Conservation (phyloP, 2,113 vertebrate species). For the Poecilia latipinna region DNA sequence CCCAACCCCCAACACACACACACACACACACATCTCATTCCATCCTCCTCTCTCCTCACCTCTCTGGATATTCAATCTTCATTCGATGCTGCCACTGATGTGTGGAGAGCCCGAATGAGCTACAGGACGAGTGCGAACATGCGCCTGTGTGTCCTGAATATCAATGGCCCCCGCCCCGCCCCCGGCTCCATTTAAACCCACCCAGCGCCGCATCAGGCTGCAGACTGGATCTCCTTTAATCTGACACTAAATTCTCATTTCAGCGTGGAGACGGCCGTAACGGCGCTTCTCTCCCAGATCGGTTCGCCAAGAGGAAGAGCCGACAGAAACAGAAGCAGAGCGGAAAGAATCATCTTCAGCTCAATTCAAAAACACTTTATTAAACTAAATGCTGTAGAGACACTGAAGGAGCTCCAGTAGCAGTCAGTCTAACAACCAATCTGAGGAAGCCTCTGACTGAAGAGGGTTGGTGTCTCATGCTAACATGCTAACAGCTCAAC, state of each 20-base stretch:
- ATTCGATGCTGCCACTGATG: conserved; percentile 63
- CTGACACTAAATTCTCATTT: conserved; percentile 13
- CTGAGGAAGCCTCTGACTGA: too few species aligned
- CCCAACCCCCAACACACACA: background rate
- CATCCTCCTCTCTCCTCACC: conserved; percentile 18
- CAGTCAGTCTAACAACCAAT: too few species aligned
- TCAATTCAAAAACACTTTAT: too few species aligned
- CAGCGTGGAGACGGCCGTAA: background rate
- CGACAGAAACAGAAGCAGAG: too few species aligned
- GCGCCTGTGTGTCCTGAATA: conserved; percentile 52
- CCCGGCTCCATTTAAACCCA: conserved; percentile 44
- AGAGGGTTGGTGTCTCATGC: too few species aligned
- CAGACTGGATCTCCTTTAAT: conserved; percentile 13
- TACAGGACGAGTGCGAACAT: conserved; percentile 24
- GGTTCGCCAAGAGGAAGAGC: background rate
- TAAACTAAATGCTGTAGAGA: too few species aligned
- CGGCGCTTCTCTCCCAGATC: too few species aligned
- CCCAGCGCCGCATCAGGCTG: conserved; percentile 19
- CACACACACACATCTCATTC: conserved; percentile 36
- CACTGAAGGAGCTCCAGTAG: too few species aligned
- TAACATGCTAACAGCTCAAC: too few species aligned
- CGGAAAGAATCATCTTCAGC: too few species aligned
- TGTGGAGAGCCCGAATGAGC: conserved; percentile 67
- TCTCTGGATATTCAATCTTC: conserved; percentile 68
- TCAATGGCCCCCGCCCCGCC: conserved; percentile 34